These are phyloP conservation scores for Cebus imitator DNA, from an alignment of 2,113 vertebrate genomes.

Conservation along the genomic window DNA sequence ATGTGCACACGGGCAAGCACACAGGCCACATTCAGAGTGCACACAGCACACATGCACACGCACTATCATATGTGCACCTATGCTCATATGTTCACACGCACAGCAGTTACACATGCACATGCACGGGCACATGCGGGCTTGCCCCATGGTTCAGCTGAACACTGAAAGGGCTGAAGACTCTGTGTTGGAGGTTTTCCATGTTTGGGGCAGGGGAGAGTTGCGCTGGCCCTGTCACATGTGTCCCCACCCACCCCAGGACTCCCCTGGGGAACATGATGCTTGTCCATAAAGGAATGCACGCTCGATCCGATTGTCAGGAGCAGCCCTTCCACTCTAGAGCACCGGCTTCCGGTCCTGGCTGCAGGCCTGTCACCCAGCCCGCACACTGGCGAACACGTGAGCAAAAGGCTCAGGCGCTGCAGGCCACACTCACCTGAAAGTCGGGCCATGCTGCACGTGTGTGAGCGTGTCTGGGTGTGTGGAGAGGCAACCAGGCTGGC, in stretches of 20 bases:
- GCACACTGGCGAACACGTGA: background rate
- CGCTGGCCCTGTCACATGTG: accelerated
- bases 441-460: background rate
- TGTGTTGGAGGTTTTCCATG: background rate
- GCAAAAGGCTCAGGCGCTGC: background rate
- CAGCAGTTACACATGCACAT: background rate
- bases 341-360: background rate
- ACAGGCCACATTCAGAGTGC: too few species aligned
- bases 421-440: too few species aligned
- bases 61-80: accelerated
- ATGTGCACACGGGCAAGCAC: too few species aligned
- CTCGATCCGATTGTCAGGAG: background rate
- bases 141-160: too few species aligned
- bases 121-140: background rate
- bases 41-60: too few species aligned
- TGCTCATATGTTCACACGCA: background rate
- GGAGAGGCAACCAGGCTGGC: too few species aligned
- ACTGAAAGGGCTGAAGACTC: background rate
- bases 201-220: accelerated
- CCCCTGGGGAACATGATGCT: accelerated
- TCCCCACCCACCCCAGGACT: accelerated
- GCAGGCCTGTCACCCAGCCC: accelerated
- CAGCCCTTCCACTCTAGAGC: background rate
- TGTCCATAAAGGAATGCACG: background rate
- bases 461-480: background rate